phyloP scores from a whole-genome alignment of 2,113 vertebrate species.

The Microtus richardsoni region DNA sequence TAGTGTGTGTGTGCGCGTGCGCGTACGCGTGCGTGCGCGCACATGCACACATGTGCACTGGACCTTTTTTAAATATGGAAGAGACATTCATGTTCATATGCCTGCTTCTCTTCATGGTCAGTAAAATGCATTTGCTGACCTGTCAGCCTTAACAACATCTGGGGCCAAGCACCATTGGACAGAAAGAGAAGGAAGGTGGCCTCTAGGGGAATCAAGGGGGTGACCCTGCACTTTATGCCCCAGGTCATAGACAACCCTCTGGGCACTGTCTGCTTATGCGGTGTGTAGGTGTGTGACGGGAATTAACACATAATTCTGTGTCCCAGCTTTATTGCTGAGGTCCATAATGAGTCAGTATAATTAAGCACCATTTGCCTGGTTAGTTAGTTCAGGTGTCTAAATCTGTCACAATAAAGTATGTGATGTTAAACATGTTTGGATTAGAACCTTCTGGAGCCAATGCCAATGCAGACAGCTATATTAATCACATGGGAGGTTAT shows the following conservation, averaged over 20 bases:
- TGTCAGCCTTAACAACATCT: not conserved
- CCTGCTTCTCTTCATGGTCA: not conserved
- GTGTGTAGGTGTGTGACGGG: not conserved
- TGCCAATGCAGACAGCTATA: constrained; percentile 84
- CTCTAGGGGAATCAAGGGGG: not conserved
- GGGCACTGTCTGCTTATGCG: not conserved
- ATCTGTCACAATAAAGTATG: constrained; percentile 78
- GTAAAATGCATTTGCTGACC: not conserved
- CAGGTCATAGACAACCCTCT: not conserved
- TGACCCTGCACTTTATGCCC: not conserved
- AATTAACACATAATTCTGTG: constrained; percentile 58
- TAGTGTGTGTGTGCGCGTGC: too few species aligned
- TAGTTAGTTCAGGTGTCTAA: constrained; percentile 81
- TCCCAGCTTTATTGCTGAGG: constrained; percentile 66
- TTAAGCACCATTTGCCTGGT: constrained; percentile 79
- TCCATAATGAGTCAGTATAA: constrained; percentile 75
- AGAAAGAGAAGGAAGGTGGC: not conserved
- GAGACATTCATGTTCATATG: not conserved
- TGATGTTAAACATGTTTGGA: constrained; percentile 79
- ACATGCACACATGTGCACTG: not conserved
- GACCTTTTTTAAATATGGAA: not conserved
- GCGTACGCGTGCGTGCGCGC: fast-evolving
- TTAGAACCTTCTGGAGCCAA: constrained; percentile 82
- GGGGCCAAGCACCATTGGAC: not conserved
- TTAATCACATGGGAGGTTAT: constrained; percentile 85